Base-by-base conservation (phyloP, 2,113 vertebrate species). In the Thryonomys swinderianus region DNA sequence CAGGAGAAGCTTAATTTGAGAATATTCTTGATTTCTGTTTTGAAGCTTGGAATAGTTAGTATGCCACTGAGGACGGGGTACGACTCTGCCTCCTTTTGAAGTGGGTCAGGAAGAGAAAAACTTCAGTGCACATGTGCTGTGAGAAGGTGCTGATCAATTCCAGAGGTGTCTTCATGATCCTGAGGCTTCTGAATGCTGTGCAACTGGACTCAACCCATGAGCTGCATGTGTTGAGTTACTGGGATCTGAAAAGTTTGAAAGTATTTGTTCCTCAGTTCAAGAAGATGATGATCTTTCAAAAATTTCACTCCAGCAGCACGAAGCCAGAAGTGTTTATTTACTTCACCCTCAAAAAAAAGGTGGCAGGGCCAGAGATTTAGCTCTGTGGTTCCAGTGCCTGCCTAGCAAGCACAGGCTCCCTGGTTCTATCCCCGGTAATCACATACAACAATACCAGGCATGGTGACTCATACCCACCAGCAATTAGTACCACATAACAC, bases 251-350 rank as follows among this genome's bases (percentile, higher is more conserved):
- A 45, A 30, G 2, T 13, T 16, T 74, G 25, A 45, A 16, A 30
- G 13, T 6, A 45, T 45, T 74, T 74, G 53, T 16, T 14, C 16
- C 67, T 21, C 18, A 37, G 18, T n/a, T 69, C 67, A 69, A 69
- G 67, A 42, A 6, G 5, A 82, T 71, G 51, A n/a, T 3, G 6
- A n/a, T 59, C 25, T 64, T 82, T 27, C 32, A 0, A 0, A 59
- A 4, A 0, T 3, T 76, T 23, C 23, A 16, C 11, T 40, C 59
- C n/a, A 37, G 20, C 21, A 37, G 4, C 2, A 6, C 37, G 34
- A 80, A 21, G 25, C 78, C 78, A 3, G 6, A 7, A 2, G 1
- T 2, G 12, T n/a, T n/a, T n/a, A n/a, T 9, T 81, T 8, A 21
- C 30, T 30, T 32, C 14, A 14, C 16, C 16, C 1, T 59, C 5